Evolutionary conservation across 2,888 invertebrate species (phyloP), one percentile per base, ranked within the genome.

Genomic region (Julus scanicus): DNA sequence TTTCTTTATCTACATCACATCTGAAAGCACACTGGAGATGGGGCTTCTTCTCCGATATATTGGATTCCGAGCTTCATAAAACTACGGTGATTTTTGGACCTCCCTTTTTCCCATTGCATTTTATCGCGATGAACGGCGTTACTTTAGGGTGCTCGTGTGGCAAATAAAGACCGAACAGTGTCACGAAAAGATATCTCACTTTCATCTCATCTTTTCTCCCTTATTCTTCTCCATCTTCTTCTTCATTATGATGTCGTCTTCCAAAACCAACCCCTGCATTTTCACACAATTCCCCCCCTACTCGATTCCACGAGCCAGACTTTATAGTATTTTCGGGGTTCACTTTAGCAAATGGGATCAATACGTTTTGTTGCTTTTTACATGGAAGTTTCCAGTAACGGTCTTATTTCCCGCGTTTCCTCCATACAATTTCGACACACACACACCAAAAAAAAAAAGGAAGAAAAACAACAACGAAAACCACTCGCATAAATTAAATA

Each of bases 321-420:
- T 80, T 80, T 37, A 80, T 37, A 80, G 80, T 80, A 37, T 80
- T 80, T 80, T 37, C n/a, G n/a, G 80, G 80, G 44, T 80, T 80
- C 80, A 80, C 80, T 80, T 80, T 80, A 80, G 80, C 80, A 80
- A 80, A 80, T 80, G 80, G 80, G 80, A 80, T 80, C 80, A 80
- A 80, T 80, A 80, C 80, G 80, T 80, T 80, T 80, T 80, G 80
- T 80, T 80, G 80, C 80, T 80, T 44, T 80, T 80, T 80, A 13
- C 80, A 29, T 80, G 37, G 80, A 80, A 80, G 80, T 80, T 80
- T 80, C 80, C 80, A 80, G 37, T 80, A 37, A 80, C 71, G 20
- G 5, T n/a, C 63, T 6, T 9, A n/a, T 71, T 71, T 71, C 71
- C 71, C 71, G 71, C 29, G 71, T 71, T 29, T 71, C 71, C 71